A percentile compares a stretch with the other conserved stretches of the same genome.
These are phyloP conservation scores for Temnothorax longispinosus DNA, from an alignment of 1,140 invertebrate species.

Conservation along the genomic window DNA sequence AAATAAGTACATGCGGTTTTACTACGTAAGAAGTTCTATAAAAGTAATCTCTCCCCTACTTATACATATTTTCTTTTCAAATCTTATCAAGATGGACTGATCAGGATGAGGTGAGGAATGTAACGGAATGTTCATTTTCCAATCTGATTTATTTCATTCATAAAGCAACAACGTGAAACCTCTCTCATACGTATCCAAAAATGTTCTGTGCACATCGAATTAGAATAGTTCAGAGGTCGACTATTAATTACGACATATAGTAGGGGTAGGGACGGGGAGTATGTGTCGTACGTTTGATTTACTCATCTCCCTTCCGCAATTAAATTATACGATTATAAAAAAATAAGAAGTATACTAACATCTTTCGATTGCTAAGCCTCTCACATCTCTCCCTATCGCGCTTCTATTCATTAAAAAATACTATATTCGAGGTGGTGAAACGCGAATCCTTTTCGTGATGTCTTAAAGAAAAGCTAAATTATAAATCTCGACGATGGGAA, in stretches of 20 bases:
- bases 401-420: slow-evolving; percentile 57
- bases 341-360: slow-evolving; percentile 66
- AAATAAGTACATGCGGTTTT: neutral
- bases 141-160: slow-evolving; percentile 67
- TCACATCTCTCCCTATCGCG: slow-evolving; percentile 29
- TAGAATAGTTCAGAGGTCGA: slow-evolving; percentile 50
- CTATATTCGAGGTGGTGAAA: slow-evolving; percentile 28
- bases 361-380: slow-evolving; percentile 52
- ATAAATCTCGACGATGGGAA: neutral
- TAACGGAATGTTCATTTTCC: slow-evolving; percentile 17
- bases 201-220: slow-evolving; percentile 64
- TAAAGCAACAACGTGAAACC: slow-evolving; percentile 71
- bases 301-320: slow-evolving; percentile 19
- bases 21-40: neutral
- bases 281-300: slow-evolving; percentile 35
- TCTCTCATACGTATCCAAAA: slow-evolving; percentile 59
- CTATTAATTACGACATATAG: slow-evolving; percentile 38
- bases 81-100: neutral
- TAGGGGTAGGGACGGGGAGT: neutral
- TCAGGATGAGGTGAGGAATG: neutral
- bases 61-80: neutral
- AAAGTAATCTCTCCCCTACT: neutral
- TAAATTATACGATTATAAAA: slow-evolving; percentile 72
- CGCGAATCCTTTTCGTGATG: neutral
- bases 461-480: slow-evolving; percentile 29